phyloP scores from a whole-genome alignment of 2,113 vertebrate genomes.

The Pterocles burchelli region DNA sequence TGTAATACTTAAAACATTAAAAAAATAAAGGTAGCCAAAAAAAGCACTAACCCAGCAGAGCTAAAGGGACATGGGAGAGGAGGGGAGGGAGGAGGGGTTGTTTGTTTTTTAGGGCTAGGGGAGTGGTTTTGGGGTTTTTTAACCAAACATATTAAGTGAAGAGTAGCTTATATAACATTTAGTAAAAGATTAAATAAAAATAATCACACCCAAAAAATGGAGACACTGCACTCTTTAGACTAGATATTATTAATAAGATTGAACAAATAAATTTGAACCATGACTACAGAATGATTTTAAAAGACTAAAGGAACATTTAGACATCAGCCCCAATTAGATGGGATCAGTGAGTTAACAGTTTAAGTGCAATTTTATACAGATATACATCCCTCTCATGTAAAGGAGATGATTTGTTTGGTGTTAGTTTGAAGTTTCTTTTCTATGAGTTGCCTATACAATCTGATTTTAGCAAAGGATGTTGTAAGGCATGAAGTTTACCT shows the following conservation, averaged over 20 bases:
- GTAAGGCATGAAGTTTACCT: background rate
- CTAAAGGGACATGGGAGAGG: background rate
- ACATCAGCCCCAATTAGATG: background rate
- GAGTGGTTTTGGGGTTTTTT: background rate
- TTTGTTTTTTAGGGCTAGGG: accelerated
- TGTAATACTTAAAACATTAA: background rate
- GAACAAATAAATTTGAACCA: background rate
- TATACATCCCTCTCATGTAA: background rate
- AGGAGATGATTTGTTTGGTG: no score
- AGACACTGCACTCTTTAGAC: background rate
- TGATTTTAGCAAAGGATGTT: background rate
- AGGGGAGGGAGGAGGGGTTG: background rate
- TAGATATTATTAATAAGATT: background rate
- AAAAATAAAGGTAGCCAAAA: background rate
- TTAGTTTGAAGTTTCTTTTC: background rate
- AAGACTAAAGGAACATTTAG: background rate
- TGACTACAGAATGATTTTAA: background rate
- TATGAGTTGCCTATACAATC: background rate
- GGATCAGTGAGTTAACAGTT: background rate
- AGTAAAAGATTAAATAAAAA: background rate
- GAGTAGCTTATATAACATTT: background rate
- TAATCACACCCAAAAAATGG: background rate
- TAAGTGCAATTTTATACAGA: background rate
- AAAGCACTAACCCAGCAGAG: background rate
- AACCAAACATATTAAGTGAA: background rate